Conservation (phyloP, 1,140 invertebrate species). For the Drosophila ironensis region DNA sequence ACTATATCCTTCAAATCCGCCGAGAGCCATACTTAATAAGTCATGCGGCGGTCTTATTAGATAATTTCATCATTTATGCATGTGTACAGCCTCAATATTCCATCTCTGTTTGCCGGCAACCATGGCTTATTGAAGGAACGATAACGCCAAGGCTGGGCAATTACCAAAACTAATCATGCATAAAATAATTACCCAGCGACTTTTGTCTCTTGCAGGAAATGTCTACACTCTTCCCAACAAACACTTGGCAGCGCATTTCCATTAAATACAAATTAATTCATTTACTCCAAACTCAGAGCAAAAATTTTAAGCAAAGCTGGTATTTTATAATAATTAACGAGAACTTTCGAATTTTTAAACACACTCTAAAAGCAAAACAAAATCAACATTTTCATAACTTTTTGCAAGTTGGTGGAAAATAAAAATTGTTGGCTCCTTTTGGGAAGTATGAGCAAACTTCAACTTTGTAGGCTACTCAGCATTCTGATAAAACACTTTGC, state of each 20-base stretch:
- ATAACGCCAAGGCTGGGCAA: conserved; percentile 5
- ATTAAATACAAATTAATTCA: background rate
- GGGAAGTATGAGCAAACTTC: background rate
- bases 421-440: background rate
- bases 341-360: background rate
- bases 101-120: conserved; percentile 6
- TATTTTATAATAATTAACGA: background rate
- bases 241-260: background rate
- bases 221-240: background rate
- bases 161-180: conserved; percentile 37
- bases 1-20: conserved; percentile 38
- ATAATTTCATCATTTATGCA: conserved; percentile 65
- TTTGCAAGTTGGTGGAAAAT: background rate
- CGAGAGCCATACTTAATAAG: conserved; percentile 49
- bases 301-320: background rate
- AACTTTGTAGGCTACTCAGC: conserved; percentile 1
- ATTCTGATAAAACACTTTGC: conserved; percentile 7
- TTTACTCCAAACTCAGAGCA: background rate
- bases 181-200: conserved; percentile 23
- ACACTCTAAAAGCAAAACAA: background rate
- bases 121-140: background rate
- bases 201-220: conserved; percentile 16
- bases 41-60: conserved; percentile 54
- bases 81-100: conserved; percentile 11
- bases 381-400: background rate